Evolutionary conservation across 2,113 vertebrate genomes (phyloP), one percentile per base, ranked within the genome.

Genomic region (Amblyopsis rosae): DNA sequence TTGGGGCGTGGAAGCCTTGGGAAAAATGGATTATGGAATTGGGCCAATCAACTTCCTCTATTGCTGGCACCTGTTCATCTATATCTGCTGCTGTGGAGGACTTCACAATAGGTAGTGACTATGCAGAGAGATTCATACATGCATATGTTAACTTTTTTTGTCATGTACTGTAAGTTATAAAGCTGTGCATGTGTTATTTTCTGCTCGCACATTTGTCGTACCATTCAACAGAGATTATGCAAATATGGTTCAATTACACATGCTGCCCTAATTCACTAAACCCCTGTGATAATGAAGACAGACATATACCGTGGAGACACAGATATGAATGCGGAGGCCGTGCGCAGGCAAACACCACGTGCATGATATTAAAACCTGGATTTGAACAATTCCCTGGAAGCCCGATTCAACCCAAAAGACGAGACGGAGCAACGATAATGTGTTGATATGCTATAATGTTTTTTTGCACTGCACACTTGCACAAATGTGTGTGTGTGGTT

Each of bases 1-100:
- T 85, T 82, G 32, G 81, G 86, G 88, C 84, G 87, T 85, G 82
- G 81, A 88, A 83, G 81, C 50, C 88, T 88, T 89, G 87, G 91
- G 89, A 92, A 90, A 69, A 88, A 82, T 79, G 82, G 81, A 89
- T 86, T 63, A 73, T 88, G 87, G 88, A 89, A 79, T 77, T 59
- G 62, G 62, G 86, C 90, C 90, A 85, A 81, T 87, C 82, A 85
- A 90, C 83, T 91, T 90, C 87, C 87, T 89, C 82, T 73, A 63
- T 57, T 76, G 61, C 78, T 81, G 51, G 81, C 89, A 90, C 86
- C 87, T 88, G 87, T 86, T 86, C 81, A 71, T 69, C 60, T 75
- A 49, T 75, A 82, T 85, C 79, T 82, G 72, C 73, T 69, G 66
- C 45, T 19, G 58, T 76, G 71, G 72, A 71, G 79, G 70, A 75